Evolutionary conservation across 2,888 invertebrate species (phyloP), one percentile per base, ranked within the genome.

Genomic region (Encarsia formosa): DNA sequence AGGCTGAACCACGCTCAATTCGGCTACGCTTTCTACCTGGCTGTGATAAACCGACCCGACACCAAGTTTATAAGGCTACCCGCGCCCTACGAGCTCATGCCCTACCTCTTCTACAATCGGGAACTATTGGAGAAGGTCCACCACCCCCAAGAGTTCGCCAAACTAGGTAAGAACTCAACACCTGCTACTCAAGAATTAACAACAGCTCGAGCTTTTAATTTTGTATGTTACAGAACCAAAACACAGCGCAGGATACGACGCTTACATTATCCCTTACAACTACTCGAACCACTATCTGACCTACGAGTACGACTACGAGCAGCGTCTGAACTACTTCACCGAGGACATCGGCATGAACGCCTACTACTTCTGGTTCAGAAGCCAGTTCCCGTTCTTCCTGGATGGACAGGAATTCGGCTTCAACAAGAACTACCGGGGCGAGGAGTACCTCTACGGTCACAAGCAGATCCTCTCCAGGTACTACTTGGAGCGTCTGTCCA

Each of bases 271-370:
- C 63, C 78, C 79, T 50, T 75, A 79, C 16, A 84, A 84, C 68
- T 84, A 83, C 62, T 81, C 81, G 13, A 79, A 77, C 60, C 66
- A 78, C 80, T 63, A 79, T 72, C 64, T 77, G 32, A 70, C 76
- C 15, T 63, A 60, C 3, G 79, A 78, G 63, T 77, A 76, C 59
- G 79, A 81, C 60, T 66, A 76, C 2, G 85, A 86, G 62, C 77
- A 79, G 63, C 79, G 77, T 52, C 61, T 87, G 50, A 76, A 81
- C 31, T 87, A 87, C 73, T 84, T 85, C 73, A 83, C 82, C 26
- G 85, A 87, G 66, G 87, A 87, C 64, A 76, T 86, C 60, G 85
- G 83, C 53, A 74, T 84, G 63, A 86, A 85, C 71, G 66, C 79
- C 1, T 85, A 78, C 73, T 86, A 86, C 76, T 82, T 79, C 71